Base-by-base conservation (phyloP, 2,113 vertebrate genomes). In the Cyprinodon tularosa region DNA sequence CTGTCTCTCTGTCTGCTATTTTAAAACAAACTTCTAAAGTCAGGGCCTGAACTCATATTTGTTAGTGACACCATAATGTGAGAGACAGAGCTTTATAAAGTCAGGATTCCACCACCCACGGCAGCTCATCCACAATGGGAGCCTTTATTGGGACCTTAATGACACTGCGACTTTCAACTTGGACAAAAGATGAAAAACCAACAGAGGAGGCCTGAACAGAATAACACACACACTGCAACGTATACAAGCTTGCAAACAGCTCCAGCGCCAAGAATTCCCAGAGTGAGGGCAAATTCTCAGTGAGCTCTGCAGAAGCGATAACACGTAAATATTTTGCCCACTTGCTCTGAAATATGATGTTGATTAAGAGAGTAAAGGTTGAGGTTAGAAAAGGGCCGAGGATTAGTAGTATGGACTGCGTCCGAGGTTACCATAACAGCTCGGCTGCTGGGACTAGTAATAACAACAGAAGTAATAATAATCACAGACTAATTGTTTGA, bases 311-410 rank as follows among this genome's bases (percentile, higher is more conserved):
- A 29, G 29, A 1, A 90, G 85, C 87, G 90, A 93, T 89, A 92
- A 90, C 88, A 90, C 82, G 91, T 91, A 80, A 93, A 95, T 94
- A 93, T 94, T 92, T 94, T 90, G 90, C 90, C 92, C 90, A 88
- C 86, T 90, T 88, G 88, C 50, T 87, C 80, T 75, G 47, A 83
- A 92, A 92, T 92, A 93, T 93, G 94, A 95, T 92, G 91, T 94
- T 95, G 93, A 95, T 95, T 94, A 94, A 94, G 89, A 93, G 93
- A 93, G 92, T 93, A 94, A 94, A 94, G 94, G 93, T 95, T 92
- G 86, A 89, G 93, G 94, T 94, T 91, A 93, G 86, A 79, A 60
- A 93, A 92, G 90, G 94, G 93, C 82, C 92, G 89, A 77, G 92
- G 93, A 93, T 94, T 93, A 93, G 91, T 80, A 82, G 82, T 89